Percentiles rank a stretch among this genome's conserved stretches.
phyloP scores from a whole-genome alignment of 2,797 vertebrate genomes.

The Argyrosomus regius region DNA sequence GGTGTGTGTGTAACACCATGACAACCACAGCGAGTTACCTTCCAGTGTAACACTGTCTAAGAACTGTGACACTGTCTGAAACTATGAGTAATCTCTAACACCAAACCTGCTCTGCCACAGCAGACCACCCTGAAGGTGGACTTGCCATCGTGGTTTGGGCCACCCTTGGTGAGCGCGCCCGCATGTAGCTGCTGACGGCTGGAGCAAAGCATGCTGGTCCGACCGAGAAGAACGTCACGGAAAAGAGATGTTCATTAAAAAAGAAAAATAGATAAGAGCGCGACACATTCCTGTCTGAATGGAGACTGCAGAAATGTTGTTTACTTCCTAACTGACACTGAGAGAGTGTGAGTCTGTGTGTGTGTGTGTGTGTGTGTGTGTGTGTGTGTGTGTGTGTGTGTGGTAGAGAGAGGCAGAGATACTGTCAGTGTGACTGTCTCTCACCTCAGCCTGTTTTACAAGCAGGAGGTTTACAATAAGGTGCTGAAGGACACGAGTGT shows the following conservation, averaged over 20 bases:
- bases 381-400: neutral
- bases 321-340: neutral
- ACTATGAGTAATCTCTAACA: slow-evolving; percentile 41
- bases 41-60: slow-evolving; percentile 4
- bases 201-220: slow-evolving; percentile 43
- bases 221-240: neutral
- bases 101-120: slow-evolving; percentile 53
- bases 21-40: slow-evolving; percentile 25
- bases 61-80: slow-evolving; percentile 22
- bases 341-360: neutral
- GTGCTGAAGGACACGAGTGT: slow-evolving; percentile 15
- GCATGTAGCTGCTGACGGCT: slow-evolving; percentile 5
- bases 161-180: slow-evolving; percentile 20
- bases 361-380: neutral
- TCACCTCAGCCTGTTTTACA: slow-evolving; percentile 11
- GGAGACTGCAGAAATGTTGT: neutral
- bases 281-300: slow-evolving; percentile 20
- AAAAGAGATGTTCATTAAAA: slow-evolving; percentile 12
- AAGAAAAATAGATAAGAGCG: slow-evolving; percentile 9
- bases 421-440: slow-evolving; percentile 2
- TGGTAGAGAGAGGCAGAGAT: neutral
- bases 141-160: slow-evolving; percentile 25
- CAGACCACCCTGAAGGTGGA: slow-evolving; percentile 60
- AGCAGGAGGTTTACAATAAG: slow-evolving; percentile 20
- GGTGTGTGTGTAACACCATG: slow-evolving; percentile 1